Percentiles rank a stretch among this genome's conserved stretches.
phyloP scores from a whole-genome alignment of 2,113 vertebrate species.

The Psilopsiagon aurifrons region DNA sequence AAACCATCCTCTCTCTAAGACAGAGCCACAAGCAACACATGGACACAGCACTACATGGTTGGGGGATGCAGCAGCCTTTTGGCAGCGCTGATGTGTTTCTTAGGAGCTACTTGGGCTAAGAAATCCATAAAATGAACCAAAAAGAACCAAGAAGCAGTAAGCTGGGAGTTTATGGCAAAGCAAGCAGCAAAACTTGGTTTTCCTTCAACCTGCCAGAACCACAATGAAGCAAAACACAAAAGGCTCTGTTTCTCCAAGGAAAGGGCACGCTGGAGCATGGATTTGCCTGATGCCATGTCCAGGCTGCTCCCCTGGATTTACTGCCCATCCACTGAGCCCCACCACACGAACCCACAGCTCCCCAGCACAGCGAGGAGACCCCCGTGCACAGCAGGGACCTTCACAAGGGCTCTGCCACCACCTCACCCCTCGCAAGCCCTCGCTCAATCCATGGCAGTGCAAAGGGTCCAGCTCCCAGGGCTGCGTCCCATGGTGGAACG shows the following conservation, averaged over 20 bases:
- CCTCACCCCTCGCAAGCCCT: background rate
- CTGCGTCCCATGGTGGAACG: accelerated
- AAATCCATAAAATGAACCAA: background rate
- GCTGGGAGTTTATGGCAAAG: background rate
- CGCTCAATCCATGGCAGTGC: accelerated
- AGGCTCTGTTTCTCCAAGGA: background rate
- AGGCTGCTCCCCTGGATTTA: background rate
- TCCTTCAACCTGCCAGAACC: background rate
- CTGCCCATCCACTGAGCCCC: accelerated
- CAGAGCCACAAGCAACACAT: background rate
- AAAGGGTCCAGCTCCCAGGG: accelerated
- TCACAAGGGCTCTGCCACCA: background rate
- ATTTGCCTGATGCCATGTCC: accelerated
- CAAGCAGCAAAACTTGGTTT: background rate
- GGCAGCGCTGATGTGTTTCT: background rate
- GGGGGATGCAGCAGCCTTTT: background rate
- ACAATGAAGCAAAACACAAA: background rate
- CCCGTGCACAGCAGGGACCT: accelerated
- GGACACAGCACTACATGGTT: background rate
- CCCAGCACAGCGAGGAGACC: background rate
- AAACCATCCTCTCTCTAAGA: background rate
- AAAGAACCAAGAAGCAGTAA: background rate
- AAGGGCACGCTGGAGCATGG: background rate
- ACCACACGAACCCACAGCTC: background rate
- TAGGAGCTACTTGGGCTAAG: background rate